Conservation (phyloP, 2,797 vertebrate species). For the Gymnothorax javanicus region DNA sequence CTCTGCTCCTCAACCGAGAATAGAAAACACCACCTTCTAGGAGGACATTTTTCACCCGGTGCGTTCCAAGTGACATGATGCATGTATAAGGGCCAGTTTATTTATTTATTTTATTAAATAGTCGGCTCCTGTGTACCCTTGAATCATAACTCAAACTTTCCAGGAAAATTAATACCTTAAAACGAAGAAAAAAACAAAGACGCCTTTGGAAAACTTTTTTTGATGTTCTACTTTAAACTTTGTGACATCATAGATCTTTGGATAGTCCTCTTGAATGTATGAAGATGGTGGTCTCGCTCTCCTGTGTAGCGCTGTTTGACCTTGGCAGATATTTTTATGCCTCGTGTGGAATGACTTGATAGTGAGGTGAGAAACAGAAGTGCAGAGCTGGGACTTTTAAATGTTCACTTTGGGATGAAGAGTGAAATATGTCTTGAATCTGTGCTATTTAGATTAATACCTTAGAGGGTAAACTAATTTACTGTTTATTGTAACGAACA, state of each 20-base stretch:
- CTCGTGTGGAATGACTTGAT: slow-evolving; percentile 11
- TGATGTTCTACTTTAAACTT: background rate
- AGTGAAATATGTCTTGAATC: background rate
- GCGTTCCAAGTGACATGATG: background rate
- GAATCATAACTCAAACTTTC: background rate
- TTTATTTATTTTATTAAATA: background rate
- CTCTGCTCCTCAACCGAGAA: background rate
- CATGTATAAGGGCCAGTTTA: background rate
- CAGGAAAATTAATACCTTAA: background rate
- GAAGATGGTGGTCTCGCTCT: too few species aligned
- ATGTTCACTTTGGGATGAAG: slow-evolving; percentile 18
- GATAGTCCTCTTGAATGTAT: too few species aligned
- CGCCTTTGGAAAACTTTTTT: background rate
- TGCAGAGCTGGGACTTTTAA: background rate
- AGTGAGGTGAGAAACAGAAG: background rate
- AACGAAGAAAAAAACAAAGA: background rate
- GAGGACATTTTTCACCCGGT: background rate
- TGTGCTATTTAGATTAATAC: background rate
- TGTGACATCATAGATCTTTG: background rate
- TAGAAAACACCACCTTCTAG: background rate
- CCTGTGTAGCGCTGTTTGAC: background rate
- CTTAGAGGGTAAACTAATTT: background rate
- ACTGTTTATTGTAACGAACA: background rate
- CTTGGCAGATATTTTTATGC: slow-evolving; percentile 6
- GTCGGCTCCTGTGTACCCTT: background rate